Evolutionary conservation across 2,113 vertebrate species (phyloP), one percentile per base, ranked within the genome.

Genomic region (Amazona guildingii): DNA sequence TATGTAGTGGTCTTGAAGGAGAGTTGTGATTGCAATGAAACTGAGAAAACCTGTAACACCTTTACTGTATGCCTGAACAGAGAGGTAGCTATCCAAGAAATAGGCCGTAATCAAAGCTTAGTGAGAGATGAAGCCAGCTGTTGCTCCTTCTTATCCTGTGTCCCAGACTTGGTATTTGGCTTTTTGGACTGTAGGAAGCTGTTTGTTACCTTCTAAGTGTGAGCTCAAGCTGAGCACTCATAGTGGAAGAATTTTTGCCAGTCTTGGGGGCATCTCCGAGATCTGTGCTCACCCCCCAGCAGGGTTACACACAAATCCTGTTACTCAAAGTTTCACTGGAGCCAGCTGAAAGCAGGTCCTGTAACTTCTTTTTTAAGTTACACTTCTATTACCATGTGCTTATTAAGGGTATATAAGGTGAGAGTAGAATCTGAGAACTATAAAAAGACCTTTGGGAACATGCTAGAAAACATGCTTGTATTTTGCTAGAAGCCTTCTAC

Each of bases 171-270:
- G 13, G 10, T 43, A 15, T 49, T 46, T 25, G 49, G 17, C 46
- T 41, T 18, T 70, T 69, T 28, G 77, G 46, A 14, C 46, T 77
- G 48, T 37, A 27, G 69, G 76, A 51, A 59, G 19, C 43, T 76
- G 48, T 15, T 37, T 15, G 29, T 49, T 48, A 16, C 13, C 9
- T 28, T 39, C 13, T 49, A 8, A 27, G 44, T 1, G 2, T 20
- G 39, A 93, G 41, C 62, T 68, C 13, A 17, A 33, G 14, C 33
- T 48, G 54, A 61, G n/a, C n/a, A 35, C 1, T 16, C 0, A 0
- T 37, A 23, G 64, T 7, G 0, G 37, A 35, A 43, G 29, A 44
- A 46, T 49, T 73, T 24, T 48, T 72, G 23, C 33, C 39, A 35
- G 48, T 44, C 62, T 88, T 68, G 3, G 1, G 64, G 73, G 48